phyloP scores from a whole-genome alignment of 2,113 vertebrate species.

The Pseudorasbora parva region DNA sequence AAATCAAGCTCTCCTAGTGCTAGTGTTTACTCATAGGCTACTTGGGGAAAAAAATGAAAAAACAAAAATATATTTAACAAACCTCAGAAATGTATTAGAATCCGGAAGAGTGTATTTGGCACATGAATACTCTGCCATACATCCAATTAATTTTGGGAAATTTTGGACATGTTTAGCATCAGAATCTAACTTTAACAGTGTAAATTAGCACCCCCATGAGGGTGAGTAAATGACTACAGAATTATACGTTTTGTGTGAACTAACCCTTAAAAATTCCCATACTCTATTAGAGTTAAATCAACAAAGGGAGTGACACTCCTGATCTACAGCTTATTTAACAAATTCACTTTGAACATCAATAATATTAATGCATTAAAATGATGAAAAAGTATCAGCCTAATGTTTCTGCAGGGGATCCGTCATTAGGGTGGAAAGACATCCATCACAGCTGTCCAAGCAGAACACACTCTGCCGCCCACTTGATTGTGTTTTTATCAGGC shows the following conservation, averaged over 20 bases:
- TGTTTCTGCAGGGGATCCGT: conserved; percentile 14
- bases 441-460: conserved; percentile 1
- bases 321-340: not conserved
- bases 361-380: conserved; percentile 16
- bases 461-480: conserved; percentile 8
- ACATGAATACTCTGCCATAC: too few relatives aligned
- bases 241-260: too few relatives aligned
- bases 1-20: not conserved
- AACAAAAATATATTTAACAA: too few relatives aligned
- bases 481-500: conserved; percentile 47
- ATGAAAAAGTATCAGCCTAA: conserved; percentile 20
- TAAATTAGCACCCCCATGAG: too few relatives aligned
- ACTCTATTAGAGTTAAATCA: not conserved
- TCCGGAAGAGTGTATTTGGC: too few relatives aligned
- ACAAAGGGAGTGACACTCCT: not conserved
- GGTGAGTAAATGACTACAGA: too few relatives aligned
- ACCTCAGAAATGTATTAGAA: too few relatives aligned
- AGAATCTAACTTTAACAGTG: too few relatives aligned
- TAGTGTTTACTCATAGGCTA: too few relatives aligned
- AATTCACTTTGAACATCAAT: not conserved
- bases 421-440: conserved; percentile 9
- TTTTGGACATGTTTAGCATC: too few relatives aligned
- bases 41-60: too few relatives aligned
- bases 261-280: not conserved
- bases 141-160: too few relatives aligned